Percentiles rank a stretch among this genome's conserved stretches.
Conservation (phyloP, 1,140 invertebrate genomes). For the Diorhabda elongata region DNA sequence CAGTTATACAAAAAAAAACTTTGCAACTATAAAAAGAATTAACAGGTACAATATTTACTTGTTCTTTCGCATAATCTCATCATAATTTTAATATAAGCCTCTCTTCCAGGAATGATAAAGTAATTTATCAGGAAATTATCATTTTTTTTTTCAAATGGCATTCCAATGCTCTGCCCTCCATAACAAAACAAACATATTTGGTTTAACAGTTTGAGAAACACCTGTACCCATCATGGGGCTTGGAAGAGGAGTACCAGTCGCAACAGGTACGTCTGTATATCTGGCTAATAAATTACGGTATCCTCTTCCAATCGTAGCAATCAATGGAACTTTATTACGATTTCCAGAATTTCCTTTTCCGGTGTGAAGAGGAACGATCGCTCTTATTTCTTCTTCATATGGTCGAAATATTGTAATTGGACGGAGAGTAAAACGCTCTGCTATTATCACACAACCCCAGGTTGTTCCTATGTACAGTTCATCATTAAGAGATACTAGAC, state of each 20-base stretch:
- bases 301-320: conserved; percentile 78
- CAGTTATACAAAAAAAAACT: too few relatives aligned
- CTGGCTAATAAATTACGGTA: conserved; percentile 75
- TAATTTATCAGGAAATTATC: not conserved
- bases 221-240: conserved; percentile 39
- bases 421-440: conserved; percentile 70
- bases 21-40: too few relatives aligned
- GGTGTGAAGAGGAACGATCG: conserved; percentile 48
- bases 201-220: conserved; percentile 36
- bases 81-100: not conserved
- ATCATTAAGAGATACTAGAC: conserved; percentile 64
- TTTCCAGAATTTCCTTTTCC: conserved; percentile 37
- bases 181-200: conserved; percentile 65
- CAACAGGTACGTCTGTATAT: conserved; percentile 57
- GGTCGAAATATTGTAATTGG: conserved; percentile 88
- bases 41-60: not conserved
- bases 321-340: conserved; percentile 51
- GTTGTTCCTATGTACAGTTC: conserved; percentile 85
- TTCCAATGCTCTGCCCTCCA: conserved; percentile 73
- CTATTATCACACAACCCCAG: conserved; percentile 87
- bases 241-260: conserved; percentile 33
- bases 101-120: not conserved
- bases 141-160: conserved; percentile 18
- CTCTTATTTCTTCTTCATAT: conserved; percentile 73
- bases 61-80: not conserved